Evolutionary conservation across 2,797 vertebrate species (phyloP).

Genomic region (Urophycis tenuis): DNA sequence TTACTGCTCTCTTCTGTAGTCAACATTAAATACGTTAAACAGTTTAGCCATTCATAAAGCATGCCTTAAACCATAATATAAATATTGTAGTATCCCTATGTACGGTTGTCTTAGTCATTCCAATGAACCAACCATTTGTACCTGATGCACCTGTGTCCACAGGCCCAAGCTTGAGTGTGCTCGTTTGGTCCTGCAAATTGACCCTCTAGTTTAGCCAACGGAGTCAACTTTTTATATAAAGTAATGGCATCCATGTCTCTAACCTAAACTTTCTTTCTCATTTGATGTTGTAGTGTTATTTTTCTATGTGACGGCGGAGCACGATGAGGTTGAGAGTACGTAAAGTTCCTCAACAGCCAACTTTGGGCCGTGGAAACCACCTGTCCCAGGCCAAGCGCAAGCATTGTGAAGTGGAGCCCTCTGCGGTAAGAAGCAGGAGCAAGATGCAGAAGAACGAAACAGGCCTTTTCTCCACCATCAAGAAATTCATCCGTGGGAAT

Average conservation of each 20-base stretch:
- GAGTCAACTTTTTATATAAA: not conserved
- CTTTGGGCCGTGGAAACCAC: conserved; percentile 70
- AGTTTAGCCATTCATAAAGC: not conserved
- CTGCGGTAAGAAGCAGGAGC: conserved; percentile 68
- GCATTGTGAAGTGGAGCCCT: conserved; percentile 82
- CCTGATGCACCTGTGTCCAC: not conserved
- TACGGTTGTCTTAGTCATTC: not conserved
- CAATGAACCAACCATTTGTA: not conserved
- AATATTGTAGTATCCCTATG: not conserved
- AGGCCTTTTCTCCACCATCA: conserved; percentile 92
- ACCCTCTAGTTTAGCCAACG: not conserved
- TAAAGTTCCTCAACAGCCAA: conserved; percentile 90
- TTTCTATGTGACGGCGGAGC: conserved; percentile 87
- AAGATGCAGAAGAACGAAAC: conserved; percentile 87
- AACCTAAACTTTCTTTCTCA: not conserved
- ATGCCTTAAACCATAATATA: not conserved
- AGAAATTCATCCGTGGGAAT: conserved; percentile 94
- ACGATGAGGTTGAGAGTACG: conserved; percentile 98
- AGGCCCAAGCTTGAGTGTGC: not conserved
- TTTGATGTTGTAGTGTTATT: conserved; percentile 31
- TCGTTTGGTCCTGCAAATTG: not conserved
- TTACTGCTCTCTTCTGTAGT: not conserved
- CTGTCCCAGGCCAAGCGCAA: conserved; percentile 86
- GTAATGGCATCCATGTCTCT: not conserved
- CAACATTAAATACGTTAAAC: not conserved